phyloP scores from a whole-genome alignment of 35 echinoderm and acorn worm species.

The Heliocidaris tuberculata region DNA sequence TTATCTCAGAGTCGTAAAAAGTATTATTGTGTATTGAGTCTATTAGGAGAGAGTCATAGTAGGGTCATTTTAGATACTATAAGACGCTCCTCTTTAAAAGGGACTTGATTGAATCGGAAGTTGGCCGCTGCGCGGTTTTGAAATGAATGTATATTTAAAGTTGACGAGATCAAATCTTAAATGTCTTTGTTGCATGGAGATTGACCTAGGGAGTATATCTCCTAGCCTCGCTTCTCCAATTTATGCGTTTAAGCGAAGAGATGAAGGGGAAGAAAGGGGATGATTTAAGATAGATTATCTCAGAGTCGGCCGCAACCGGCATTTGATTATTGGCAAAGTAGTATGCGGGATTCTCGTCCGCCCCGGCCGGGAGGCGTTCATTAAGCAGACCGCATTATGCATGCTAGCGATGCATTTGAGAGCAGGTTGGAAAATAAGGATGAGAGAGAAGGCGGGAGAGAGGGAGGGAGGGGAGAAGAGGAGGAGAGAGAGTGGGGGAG shows the following conservation, averaged over 20 bases:
- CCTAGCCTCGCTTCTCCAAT: neutral
- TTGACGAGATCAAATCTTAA: neutral
- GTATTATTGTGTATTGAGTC: neutral
- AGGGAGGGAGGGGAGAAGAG: neutral
- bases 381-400: constrained; percentile 27
- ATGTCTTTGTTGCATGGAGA: neutral
- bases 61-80: neutral
- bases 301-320: neutral
- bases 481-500: neutral
- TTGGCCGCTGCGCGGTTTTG: neutral
- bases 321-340: constrained; percentile 31
- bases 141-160: neutral
- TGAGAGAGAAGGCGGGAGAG: neutral
- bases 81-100: neutral
- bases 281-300: constrained; percentile 29
- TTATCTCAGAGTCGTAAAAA: neutral
- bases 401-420: neutral
- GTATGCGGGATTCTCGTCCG: neutral
- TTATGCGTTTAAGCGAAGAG: neutral
- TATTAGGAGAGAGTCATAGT: neutral
- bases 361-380: neutral
- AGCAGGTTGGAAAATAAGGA: neutral
- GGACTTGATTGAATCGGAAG: neutral
- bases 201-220: neutral
- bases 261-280: neutral